Conservation (phyloP, 2,888 invertebrate species). For the Sphaerophoria taeniata region DNA sequence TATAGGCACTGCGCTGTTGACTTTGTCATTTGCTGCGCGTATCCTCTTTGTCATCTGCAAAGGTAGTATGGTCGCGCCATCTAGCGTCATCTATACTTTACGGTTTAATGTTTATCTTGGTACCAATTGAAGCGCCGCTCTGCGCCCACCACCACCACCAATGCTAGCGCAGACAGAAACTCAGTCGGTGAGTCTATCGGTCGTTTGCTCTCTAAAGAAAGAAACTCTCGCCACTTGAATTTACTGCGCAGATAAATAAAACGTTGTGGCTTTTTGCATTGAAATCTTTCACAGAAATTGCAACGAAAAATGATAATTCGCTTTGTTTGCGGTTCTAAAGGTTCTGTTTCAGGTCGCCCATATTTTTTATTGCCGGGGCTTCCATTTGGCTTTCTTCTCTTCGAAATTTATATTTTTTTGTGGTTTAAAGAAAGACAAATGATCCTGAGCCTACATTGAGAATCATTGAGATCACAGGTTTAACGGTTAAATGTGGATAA, state of each 20-base stretch:
- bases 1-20: slow-evolving; percentile 10
- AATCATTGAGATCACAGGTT: slow-evolving; percentile 42
- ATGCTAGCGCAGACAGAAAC: slow-evolving; percentile 27
- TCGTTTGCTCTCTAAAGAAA: slow-evolving; percentile 42
- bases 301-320: slow-evolving; percentile 25
- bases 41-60: slow-evolving; percentile 57
- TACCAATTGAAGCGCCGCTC: slow-evolving; percentile 56
- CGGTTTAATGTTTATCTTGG: slow-evolving; percentile 45
- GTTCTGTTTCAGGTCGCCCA: slow-evolving; percentile 30
- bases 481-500: slow-evolving; percentile 62
- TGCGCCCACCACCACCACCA: neutral
- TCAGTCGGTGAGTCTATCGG: slow-evolving; percentile 66
- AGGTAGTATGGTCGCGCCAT: neutral
- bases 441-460: slow-evolving; percentile 34
- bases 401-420: slow-evolving; percentile 15
- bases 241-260: slow-evolving; percentile 26
- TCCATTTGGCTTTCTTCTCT: slow-evolving; percentile 45
- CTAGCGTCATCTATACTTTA: neutral
- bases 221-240: slow-evolving; percentile 29
- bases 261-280: slow-evolving; percentile 64
- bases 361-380: slow-evolving; percentile 43
- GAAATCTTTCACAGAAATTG: slow-evolving; percentile 55
- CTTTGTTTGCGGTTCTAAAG: slow-evolving; percentile 29
- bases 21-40: slow-evolving; percentile 61
- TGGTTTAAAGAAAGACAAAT: slow-evolving; percentile 51